A percentile compares a stretch with the other conserved stretches of the same genome.
Evolutionary conservation across 2,888 invertebrate genomes (phyloP).

Genomic region (Neuroscelio doddi): DNA sequence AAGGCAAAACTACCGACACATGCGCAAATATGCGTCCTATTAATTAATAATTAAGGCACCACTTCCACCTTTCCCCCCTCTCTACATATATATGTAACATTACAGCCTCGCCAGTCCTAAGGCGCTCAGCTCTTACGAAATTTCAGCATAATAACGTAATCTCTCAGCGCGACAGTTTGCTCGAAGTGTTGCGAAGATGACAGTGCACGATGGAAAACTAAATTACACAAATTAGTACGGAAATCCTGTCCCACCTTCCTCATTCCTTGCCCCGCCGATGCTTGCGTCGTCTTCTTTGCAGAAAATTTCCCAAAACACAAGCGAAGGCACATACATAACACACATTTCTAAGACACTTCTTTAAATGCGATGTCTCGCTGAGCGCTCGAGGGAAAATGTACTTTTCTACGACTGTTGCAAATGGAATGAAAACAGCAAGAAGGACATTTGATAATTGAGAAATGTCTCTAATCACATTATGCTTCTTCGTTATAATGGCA

Average conservation of each 20-base stretch:
- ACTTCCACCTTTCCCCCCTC: no score
- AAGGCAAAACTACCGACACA: not conserved
- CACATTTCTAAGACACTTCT: constrained; percentile 30
- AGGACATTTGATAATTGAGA: no score
- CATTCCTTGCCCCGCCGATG: not conserved
- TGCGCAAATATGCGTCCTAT: constrained; percentile 15
- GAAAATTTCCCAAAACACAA: no score
- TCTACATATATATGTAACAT: no score
- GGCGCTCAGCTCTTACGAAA: constrained; percentile 32
- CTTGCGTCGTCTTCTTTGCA: not conserved
- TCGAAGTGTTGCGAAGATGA: constrained; percentile 36
- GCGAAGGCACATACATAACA: constrained; percentile 15
- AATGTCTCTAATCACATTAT: no score
- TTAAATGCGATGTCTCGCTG: constrained; percentile 26
- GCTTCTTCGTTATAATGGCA: no score
- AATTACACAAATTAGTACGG: constrained; percentile 42
- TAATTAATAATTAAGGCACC: constrained; percentile 41
- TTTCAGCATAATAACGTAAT: constrained; percentile 36
- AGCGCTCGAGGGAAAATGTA: constrained; percentile 8
- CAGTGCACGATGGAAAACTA: constrained; percentile 38
- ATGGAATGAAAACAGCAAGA: no score
- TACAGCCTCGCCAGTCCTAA: no score
- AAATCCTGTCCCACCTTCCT: not conserved
- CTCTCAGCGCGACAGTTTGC: constrained; percentile 36
- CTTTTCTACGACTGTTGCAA: constrained; percentile 11